Conservation (phyloP, 2,113 vertebrate species). For the Vimba vimba region DNA sequence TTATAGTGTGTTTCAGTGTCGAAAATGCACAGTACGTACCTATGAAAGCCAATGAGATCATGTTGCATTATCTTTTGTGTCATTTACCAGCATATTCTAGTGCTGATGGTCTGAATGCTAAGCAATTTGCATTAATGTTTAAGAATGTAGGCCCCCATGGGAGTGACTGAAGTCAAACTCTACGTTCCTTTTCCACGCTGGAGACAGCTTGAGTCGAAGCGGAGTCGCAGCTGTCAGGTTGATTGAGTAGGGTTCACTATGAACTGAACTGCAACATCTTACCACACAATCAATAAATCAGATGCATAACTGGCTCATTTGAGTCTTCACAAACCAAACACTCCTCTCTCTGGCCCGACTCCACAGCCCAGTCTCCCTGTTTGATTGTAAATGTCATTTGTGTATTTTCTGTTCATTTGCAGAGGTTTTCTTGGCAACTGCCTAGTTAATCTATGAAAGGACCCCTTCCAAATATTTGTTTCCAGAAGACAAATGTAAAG, state of each 20-base stretch:
- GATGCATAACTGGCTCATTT: slow-evolving; percentile 45
- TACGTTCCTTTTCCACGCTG: background rate
- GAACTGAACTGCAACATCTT: slow-evolving; percentile 57
- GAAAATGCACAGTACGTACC: background rate
- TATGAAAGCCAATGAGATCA: background rate
- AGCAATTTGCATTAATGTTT: slow-evolving; percentile 2
- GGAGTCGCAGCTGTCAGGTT: slow-evolving; percentile 51
- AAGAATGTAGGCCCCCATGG: background rate
- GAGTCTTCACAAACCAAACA: slow-evolving; percentile 13
- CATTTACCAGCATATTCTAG: background rate
- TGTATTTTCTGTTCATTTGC: slow-evolving; percentile 7
- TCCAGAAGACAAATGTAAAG: slow-evolving; percentile 1
- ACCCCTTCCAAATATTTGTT: background rate
- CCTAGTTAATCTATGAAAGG: slow-evolving; percentile 1
- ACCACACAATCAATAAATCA: slow-evolving; percentile 52
- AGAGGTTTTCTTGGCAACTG: slow-evolving; percentile 4
- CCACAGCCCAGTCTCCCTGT: background rate
- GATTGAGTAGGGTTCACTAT: slow-evolving; percentile 53
- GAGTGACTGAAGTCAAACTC: slow-evolving; percentile 36
- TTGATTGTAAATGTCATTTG: slow-evolving; percentile 33
- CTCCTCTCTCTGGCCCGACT: background rate
- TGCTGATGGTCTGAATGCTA: background rate
- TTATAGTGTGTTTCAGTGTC: background rate
- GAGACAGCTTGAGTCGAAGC: slow-evolving; percentile 35
- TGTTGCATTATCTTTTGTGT: background rate